Base-by-base conservation (phyloP, 2,888 invertebrate genomes). In the Dasypogon diadema region DNA sequence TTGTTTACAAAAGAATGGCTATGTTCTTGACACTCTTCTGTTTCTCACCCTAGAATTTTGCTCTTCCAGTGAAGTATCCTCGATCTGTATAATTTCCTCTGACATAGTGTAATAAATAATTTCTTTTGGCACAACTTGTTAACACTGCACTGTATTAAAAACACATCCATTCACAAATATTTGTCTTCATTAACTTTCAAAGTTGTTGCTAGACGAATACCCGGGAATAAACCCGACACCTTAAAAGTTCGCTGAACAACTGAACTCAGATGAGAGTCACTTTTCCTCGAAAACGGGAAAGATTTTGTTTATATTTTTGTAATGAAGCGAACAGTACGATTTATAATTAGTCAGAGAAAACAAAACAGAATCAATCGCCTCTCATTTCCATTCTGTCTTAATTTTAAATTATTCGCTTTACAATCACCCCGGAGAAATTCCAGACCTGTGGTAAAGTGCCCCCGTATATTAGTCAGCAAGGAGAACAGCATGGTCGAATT, bases 241-340 rank as follows among this genome's bases (percentile, higher is more conserved):
- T 2, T 24, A 37, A 14, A 24, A 46, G 48, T 26, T 65, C 65
- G 48, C 22, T 0, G 24, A 65, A 65, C 46, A 65, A 65, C 65
- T 65, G 24, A 42, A 46, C 6, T 12, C 2, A 14, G 12, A 14
- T 16, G 12, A 22, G 21, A 63, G 5, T 30, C 10, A 30, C 5
- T 0, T 30, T 30, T 46, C 14, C 37, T 14, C 22, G 12, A 10
- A 42, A 65, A 46, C 24, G 65, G 26, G n/a, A 65, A 65, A 18
- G 46, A 46, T 65, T 48, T 65, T 65, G 65, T 65, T 65, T 65
- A 65, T 46, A 46, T 65, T 65, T 65, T 46, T 42, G 14, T 46
- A 1, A 24, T 24, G 46, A 48, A 65, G 10, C 42, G 46, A 65
- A 46, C 22, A 65, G 48, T 10, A 65, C 26, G 65, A 65, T 37